Base-by-base conservation (phyloP, 2,888 invertebrate genomes). In the Pecten maximus region DNA sequence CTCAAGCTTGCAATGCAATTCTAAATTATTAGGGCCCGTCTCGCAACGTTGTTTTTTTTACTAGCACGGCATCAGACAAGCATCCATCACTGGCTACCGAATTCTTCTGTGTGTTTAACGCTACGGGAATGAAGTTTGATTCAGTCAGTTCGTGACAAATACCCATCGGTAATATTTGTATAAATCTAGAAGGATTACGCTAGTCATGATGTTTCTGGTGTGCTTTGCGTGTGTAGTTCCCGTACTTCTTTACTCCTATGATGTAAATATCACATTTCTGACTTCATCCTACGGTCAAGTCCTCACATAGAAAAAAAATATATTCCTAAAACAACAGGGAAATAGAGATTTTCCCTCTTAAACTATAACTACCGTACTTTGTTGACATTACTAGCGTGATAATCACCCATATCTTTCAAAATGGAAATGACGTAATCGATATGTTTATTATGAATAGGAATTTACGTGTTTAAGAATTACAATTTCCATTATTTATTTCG, bases 251-350 rank as follows among this genome's bases (percentile, higher is more conserved):
- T 35, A 35, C 74, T 35, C 35, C 23, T 74, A 74, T 74, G 35
- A 8, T 74, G 74, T 74, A 74, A 74, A 74, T 28, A 74, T 74
- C 74, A 74, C 35, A 74, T 74, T 35, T 74, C 74, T 74, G 74
- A 74, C 74, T 28, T 28, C 35, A 74, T 28, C 74, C 10, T 74
- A 35, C 74, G 74, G 74, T 74, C 74, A 74, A 28, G 74, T 74
- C 74, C 23, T 74, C 28, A 74, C 74, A 35, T 28, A 10, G 74
- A 74, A 28, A 28, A 74, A 74, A 74, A 74, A 74, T 60, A 74
- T 3, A 2, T 3, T 74, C 35, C 23, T 28, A 35, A 4, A 35
- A 35, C 74, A 35, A 28, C 74, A 74, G 1, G 74, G 3, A 28
- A 74, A 35, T 23, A 35, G 15, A 35, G 0, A 28, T 74, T 74